phyloP scores from a whole-genome alignment of 2,113 vertebrate genomes.

The Pipra filicauda region DNA sequence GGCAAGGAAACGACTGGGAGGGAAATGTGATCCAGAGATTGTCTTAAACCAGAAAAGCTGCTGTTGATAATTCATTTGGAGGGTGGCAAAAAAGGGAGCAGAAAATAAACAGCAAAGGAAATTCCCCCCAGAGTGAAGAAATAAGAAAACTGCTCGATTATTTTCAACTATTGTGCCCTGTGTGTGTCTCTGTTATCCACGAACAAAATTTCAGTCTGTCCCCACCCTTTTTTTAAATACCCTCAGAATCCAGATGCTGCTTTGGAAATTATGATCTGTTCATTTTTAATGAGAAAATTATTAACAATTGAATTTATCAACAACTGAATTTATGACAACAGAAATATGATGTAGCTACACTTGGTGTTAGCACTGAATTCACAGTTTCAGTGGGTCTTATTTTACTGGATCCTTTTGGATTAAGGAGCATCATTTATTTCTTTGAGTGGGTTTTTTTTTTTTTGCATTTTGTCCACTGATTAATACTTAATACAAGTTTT shows the following conservation, averaged over 20 bases:
- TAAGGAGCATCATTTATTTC: background rate
- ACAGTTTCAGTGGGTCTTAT: background rate
- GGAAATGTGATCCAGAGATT: background rate
- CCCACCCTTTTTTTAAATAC: background rate
- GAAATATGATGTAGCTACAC: background rate
- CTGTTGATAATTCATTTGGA: background rate
- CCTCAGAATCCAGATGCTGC: background rate
- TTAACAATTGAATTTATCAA: background rate
- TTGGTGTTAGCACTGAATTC: background rate
- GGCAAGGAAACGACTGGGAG: rapidly evolving
- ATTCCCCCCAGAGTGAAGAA: background rate
- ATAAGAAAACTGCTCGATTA: background rate
- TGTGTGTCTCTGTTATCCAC: background rate
- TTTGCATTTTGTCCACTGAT: conserved; percentile 25
- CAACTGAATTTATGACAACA: background rate
- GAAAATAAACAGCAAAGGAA: background rate
- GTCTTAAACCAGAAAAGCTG: background rate
- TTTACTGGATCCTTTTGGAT: background rate
- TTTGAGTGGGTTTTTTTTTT: background rate
- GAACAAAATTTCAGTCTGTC: background rate
- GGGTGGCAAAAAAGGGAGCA: background rate
- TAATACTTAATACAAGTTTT: background rate
- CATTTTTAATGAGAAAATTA: background rate
- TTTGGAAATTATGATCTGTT: background rate
- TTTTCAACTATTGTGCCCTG: background rate